Conservation (phyloP, 2,113 vertebrate genomes). For the Dolichotis patagonum region DNA sequence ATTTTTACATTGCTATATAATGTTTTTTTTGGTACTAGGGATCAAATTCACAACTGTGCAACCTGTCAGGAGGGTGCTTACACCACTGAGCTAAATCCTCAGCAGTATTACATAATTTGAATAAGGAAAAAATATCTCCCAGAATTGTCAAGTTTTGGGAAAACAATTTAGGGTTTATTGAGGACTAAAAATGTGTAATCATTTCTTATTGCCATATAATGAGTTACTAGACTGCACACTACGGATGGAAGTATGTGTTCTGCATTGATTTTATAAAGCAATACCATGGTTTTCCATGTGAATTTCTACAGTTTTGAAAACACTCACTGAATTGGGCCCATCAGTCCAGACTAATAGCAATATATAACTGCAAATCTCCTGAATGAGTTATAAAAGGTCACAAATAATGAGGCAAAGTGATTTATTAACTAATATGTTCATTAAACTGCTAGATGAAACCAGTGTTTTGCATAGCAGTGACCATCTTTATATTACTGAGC, state of each 20-base stretch:
- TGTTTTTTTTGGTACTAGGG: too few relatives aligned
- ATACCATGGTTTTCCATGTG: neutral
- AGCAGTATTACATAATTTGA: neutral
- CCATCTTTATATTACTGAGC: neutral
- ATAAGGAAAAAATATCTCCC: neutral
- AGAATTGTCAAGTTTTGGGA: neutral
- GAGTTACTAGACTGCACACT: neutral
- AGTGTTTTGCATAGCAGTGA: accelerated
- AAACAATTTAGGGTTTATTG: neutral
- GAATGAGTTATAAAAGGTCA: neutral
- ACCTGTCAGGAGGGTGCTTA: too few relatives aligned
- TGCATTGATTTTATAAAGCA: neutral
- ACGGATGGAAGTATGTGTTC: neutral
- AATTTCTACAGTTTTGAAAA: neutral
- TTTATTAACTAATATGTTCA: neutral
- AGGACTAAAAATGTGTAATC: neutral
- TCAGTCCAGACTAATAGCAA: neutral
- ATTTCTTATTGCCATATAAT: neutral
- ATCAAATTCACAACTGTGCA: too few relatives aligned
- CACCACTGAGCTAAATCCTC: too few relatives aligned
- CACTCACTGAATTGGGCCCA: neutral
- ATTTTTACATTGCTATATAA: neutral
- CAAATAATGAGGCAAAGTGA: neutral
- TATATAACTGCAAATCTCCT: neutral
- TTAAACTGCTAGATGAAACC: neutral